Evolutionary conservation across 2,113 vertebrate genomes (phyloP).

Genomic region (Larimichthys crocea): DNA sequence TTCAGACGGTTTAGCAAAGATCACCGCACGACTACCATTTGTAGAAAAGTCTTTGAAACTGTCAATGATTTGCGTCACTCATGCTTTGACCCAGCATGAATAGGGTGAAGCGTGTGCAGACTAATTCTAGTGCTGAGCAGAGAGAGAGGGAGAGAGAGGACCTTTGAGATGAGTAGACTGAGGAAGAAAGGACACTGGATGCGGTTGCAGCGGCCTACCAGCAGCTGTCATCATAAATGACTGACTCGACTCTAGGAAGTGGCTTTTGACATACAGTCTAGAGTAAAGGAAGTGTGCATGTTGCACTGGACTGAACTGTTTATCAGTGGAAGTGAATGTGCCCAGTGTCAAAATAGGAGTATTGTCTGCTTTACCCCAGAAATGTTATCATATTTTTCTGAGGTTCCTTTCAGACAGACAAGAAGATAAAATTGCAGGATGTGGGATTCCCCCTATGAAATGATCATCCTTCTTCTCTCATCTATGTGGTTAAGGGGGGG

Average conservation of each 20-base stretch:
- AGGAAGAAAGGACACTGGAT: conserved; percentile 68
- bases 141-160: conserved; percentile 10
- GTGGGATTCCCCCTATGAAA: conserved; percentile 65
- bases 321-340: not conserved
- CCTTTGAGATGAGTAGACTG: conserved; percentile 48
- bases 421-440: conserved; percentile 70
- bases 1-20: conserved; percentile 30
- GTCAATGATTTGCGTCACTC: conserved; percentile 51
- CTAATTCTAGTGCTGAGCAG: conserved; percentile 27
- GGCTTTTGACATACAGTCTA: conserved; percentile 51
- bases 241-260: conserved; percentile 63
- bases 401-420: conserved; percentile 24
- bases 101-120: not conserved
- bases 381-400: conserved; percentile 36
- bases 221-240: conserved; percentile 63
- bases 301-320: conserved; percentile 33
- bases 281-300: conserved; percentile 56
- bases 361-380: conserved; percentile 8
- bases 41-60: conserved; percentile 53
- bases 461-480: conserved; percentile 57
- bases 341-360: conserved; percentile 16
- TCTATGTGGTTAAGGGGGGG: conserved; percentile 51
- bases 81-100: conserved; percentile 38
- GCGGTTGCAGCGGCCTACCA: conserved; percentile 67
- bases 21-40: conserved; percentile 36